Evolutionary conservation across 53 echinoderm and acorn worm species (phyloP).

Genomic region (Pentamera pediparva): DNA sequence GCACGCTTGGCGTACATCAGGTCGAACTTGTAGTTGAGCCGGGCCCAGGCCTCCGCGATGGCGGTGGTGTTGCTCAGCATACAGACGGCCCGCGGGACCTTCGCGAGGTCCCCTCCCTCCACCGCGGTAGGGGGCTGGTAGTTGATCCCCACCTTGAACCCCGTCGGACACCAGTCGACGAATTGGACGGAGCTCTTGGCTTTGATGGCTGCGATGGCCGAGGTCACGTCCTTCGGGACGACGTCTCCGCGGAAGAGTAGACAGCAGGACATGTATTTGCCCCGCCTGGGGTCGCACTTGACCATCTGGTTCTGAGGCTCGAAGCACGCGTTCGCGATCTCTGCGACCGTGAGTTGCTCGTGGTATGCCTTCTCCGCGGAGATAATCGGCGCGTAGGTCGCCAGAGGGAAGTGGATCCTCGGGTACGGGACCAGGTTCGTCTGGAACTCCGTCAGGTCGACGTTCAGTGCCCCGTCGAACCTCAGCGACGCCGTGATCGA

Average conservation of each 20-base stretch:
- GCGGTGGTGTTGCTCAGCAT: too few species aligned
- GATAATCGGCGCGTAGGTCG: too few species aligned
- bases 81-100: conserved; percentile 97
- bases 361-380: too few species aligned
- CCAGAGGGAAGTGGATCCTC: too few species aligned
- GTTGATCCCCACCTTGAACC: too few species aligned
- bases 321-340: conserved; percentile 84
- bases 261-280: conserved; percentile 98
- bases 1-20: conserved; percentile 98
- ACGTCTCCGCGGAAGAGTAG: too few species aligned
- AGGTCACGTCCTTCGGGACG: conserved; percentile 90
- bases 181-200: conserved; percentile 97
- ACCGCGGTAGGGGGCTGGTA: conserved; percentile 91
- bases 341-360: too few species aligned
- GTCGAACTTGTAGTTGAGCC: too few species aligned
- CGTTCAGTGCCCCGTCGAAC: conserved; percentile 20
- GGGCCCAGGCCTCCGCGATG: too few species aligned
- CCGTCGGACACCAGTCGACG: too few species aligned
- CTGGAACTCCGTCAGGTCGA: conserved; percentile 29
- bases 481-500: conserved; percentile 27
- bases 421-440: conserved; percentile 23
- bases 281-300: conserved; percentile 92
- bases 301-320: conserved; percentile 95
- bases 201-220: conserved; percentile 88
- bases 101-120: conserved; percentile 94